These are phyloP conservation scores for Phlogophora meticulosa DNA, from an alignment of 2,888 invertebrate genomes.

Conservation along the genomic window DNA sequence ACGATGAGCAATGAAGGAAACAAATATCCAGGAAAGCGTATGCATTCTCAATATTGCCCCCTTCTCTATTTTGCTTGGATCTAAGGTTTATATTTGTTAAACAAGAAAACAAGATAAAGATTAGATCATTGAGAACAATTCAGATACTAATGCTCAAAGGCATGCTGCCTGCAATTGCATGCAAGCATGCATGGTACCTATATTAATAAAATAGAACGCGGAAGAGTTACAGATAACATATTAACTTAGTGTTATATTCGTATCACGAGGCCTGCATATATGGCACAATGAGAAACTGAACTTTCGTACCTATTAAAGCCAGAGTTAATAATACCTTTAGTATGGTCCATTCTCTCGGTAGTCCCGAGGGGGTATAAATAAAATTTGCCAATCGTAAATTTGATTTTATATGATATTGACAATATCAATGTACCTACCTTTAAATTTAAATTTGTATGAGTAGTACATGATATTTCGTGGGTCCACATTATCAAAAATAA, in stretches of 20 bases:
- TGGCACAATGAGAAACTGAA: constrained; percentile 12
- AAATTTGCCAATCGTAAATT: no score
- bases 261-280: constrained; percentile 25
- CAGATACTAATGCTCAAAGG: constrained; percentile 25
- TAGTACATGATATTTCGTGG: no score
- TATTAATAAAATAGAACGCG: constrained; percentile 37
- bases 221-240: constrained; percentile 25
- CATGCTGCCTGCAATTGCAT: constrained; percentile 37
- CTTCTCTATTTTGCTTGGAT: not conserved
- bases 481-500: no score
- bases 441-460: no score
- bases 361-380: no score
- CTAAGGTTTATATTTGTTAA: not conserved
- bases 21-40: not conserved
- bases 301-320: not conserved
- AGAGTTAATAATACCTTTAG: not conserved
- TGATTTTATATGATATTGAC: no score
- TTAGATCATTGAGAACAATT: constrained; percentile 46
- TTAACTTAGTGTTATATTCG: constrained; percentile 27
- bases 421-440: no score
- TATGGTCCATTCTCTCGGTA: no score
- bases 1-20: not conserved
- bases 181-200: constrained; percentile 35
- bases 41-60: not conserved
- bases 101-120: constrained; percentile 25